Evolutionary conservation across 2,888 invertebrate genomes (phyloP), one percentile per base, ranked within the genome.

Genomic region (Allophyes oxyacanthae): DNA sequence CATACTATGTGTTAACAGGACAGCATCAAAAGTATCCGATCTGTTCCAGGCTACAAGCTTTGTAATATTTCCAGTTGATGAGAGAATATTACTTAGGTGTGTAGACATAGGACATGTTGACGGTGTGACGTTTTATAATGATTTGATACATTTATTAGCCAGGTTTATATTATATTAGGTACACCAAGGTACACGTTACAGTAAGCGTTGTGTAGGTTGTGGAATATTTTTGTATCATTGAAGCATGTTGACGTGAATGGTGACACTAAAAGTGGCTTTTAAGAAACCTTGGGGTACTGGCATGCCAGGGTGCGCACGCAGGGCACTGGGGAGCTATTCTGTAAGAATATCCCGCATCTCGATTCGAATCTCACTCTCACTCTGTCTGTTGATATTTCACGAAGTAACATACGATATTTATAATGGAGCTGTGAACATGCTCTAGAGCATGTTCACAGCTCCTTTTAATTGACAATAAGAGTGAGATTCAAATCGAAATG

Each of bases 11-110:
- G 13, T 34, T 6, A 30, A 15, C 15, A 26, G 34, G 3, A 20
- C 20, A 7, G 10, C 32, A 32, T 13, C 55, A 65, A 65, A 58
- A 73, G 58, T 56, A 61, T 45, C 6, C 20, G 1, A 42, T 53
- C 4, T 11, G 6, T n/a, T 43, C 11, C 2, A 26, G 60, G 69
- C 46, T 58, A 44, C 44, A 73, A 72, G 77, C 77, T 75, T 75
- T 76, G 60, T 72, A 66, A 76, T 64, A 74, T 80, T 83, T 83
- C 83, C 75, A 72, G 78, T 85, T 72, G 72, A 83, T 72, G 88
- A 88, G 87, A 87, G 86, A 88, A 87, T 82, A 86, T 85, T 79
- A 78, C 72, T 60, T 88, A 88, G 84, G 81, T 82, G 82, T 82
- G 62, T 75, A 75, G 67, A 64, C 44, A 62, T 84, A 85, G 82